Base-by-base conservation (phyloP, 2,888 invertebrate genomes). In the Lumbricus terrestris region DNA sequence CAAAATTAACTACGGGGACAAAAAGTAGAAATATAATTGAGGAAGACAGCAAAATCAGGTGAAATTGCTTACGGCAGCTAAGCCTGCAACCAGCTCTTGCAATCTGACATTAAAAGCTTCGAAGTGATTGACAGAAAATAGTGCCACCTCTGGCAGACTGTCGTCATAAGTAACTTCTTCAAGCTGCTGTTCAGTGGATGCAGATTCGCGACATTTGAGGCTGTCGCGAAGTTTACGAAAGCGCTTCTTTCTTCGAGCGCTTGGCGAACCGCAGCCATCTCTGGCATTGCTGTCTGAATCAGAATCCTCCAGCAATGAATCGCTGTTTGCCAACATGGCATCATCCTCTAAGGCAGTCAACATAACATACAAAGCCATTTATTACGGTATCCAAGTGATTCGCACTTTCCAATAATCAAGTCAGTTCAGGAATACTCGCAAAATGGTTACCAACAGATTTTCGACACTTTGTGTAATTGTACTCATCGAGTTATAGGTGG, bases 81-180 rank as follows among this genome's bases (percentile, higher is more conserved):
- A 88, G 38, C 35, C 35, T 35, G 37, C 33, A 34, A 38, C n/a
- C n/a, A 69, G 69, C 6, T 69, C 29, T 69, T 69, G 69, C 69
- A 69, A 69, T 69, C 29, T 69, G 34, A 40, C 38, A 23, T 38
- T 89, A 34, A 38, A 40, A 40, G 34, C 89, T 38, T 89, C 38
- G 29, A 89, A 38, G 88, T 33, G 33, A 37, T 34, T 54, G n/a
- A 34, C 29, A 37, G 54, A 54, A 34, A 82, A 92, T 69, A n/a
- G 29, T n/a, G 69, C 47, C 47, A 94, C 94, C 94, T 95, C 94
- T 34, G 94, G 95, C 89, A 95, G 92, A 90, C 93, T 94, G 91
- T 94, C 94, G 92, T 94, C 94, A 92, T 93, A 94, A 90, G 94
- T 92, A 29, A 94, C 93, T 90, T 94, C 94, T 92, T 94, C 94